Base-by-base conservation (phyloP, 2,888 invertebrate genomes). In the Linyphia triangularis region DNA sequence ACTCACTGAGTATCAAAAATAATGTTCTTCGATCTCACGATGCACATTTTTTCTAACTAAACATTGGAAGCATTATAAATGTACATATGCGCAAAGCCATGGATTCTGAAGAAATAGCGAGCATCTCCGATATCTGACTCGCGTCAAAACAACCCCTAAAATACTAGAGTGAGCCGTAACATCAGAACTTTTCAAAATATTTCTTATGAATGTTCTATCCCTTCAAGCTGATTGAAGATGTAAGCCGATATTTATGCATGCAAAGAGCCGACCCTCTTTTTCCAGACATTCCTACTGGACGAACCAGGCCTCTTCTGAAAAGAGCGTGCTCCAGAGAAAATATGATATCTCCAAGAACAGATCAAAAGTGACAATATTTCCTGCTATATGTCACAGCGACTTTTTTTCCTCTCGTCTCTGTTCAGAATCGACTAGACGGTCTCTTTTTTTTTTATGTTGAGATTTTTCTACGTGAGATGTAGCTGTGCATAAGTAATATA, bases 181-280 rank as follows among this genome's bases (percentile, higher is more conserved):
- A 51, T 51, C 51, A 51, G n/a, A 51, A n/a, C n/a, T 51, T 16
- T 51, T n/a, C 51, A 13, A 51, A 51, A 51, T 13, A 51, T 51
- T 51, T 51, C 16, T n/a, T n/a, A 51, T 51, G n/a, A n/a, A 51
- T 5, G 51, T 9, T 51, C 51, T 16, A 51, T 51, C 51, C n/a
- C 51, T 51, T 5, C 51, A 51, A 51, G 51, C 13, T 51, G 51
- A 51, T 13, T 51, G 51, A 51, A 51, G 7, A 51, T 51, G 51
- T 51, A 51, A 51, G 51, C 51, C 51, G 51, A 51, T 51, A 51
- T n/a, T 51, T 51, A 51, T 51, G n/a, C n/a, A 51, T 51, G 51
- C n/a, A n/a, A 51, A 51, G 51, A 51, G 16, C 13, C n/a, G 51
- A 16, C n/a, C 0, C n/a, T 10, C n/a, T 51, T 6, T 51, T 10